Evolutionary conservation across 2,113 vertebrate genomes (phyloP).

Genomic region (Parus major): DNA sequence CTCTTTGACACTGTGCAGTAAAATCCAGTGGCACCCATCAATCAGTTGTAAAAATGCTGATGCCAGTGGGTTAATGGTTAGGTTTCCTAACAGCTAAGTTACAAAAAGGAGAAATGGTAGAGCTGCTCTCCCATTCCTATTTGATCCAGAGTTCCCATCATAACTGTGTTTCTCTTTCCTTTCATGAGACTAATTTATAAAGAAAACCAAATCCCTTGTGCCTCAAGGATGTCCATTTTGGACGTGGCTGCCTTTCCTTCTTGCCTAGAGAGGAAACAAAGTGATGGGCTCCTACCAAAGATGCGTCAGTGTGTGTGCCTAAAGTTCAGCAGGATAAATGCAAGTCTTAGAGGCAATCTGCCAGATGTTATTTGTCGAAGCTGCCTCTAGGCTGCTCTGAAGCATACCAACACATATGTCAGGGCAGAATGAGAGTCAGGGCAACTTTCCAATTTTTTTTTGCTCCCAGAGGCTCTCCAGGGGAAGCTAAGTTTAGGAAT

Average conservation of each 20-base stretch:
- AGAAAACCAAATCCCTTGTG: background rate
- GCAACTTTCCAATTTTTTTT: slow-evolving; percentile 53
- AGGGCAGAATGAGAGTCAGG: slow-evolving; percentile 47
- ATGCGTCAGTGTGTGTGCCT: slow-evolving; percentile 3
- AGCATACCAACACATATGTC: slow-evolving; percentile 43
- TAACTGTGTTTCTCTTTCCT: background rate
- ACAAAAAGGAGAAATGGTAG: background rate
- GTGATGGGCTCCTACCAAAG: slow-evolving; percentile 23
- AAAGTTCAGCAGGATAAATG: slow-evolving; percentile 32
- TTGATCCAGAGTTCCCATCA: background rate
- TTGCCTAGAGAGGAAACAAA: slow-evolving; percentile 12
- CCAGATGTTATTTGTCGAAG: slow-evolving; percentile 59
- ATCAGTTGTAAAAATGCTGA: fast-evolving
- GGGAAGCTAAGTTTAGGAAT: background rate
- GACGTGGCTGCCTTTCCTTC: background rate
- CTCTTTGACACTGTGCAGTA: background rate
- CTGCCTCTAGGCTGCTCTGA: slow-evolving; percentile 57
- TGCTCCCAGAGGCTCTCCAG: slow-evolving; percentile 41
- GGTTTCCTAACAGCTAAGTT: background rate
- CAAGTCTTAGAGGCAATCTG: slow-evolving; percentile 45
- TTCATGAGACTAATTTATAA: background rate
- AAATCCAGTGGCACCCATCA: background rate
- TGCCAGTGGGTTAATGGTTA: background rate
- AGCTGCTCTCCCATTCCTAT: background rate
- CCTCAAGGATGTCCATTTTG: background rate